These are phyloP conservation scores for Zhuqinia jingwanae DNA, from an alignment of 2,888 invertebrate species.

Conservation along the genomic window DNA sequence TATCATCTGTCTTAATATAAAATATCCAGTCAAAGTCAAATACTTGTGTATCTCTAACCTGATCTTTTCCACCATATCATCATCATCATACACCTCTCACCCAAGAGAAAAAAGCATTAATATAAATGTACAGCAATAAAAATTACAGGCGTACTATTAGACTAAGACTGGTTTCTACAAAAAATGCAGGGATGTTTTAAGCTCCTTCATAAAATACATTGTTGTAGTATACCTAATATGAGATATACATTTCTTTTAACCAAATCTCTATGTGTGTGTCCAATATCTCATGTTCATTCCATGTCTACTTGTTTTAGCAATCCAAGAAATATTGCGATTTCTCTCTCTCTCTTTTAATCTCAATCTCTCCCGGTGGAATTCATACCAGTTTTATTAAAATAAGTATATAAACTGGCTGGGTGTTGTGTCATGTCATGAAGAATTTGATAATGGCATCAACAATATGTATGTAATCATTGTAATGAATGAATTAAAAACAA, in stretches of 20 bases:
- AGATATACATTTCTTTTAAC: too few species aligned
- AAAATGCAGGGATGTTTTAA: constrained; percentile 41
- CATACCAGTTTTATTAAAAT: constrained; percentile 26
- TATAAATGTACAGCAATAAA: constrained; percentile 27
- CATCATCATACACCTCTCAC: too few species aligned
- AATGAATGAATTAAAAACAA: background rate
- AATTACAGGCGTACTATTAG: constrained; percentile 34
- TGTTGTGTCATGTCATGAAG: constrained; percentile 34
- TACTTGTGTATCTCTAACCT: constrained; percentile 1
- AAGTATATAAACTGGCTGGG: too few species aligned
- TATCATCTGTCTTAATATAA: constrained; percentile 11
- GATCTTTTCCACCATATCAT: too few species aligned
- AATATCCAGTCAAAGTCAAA: constrained; percentile 30
- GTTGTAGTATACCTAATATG: constrained; percentile 14
- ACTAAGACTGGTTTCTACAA: constrained; percentile 58
- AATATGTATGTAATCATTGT: background rate
- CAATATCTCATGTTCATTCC: constrained; percentile 19
- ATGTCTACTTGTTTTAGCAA: constrained; percentile 8
- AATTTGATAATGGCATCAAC: constrained; percentile 9
- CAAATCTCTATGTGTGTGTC: constrained; percentile 14
- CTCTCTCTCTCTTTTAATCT: constrained; percentile 10
- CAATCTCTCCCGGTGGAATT: background rate
- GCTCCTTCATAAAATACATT: background rate
- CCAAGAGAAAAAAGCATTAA: constrained; percentile 8
- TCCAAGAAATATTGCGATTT: constrained; percentile 34